phyloP scores from a whole-genome alignment of 2,888 invertebrate species.

The Cerastis rubricosa region DNA sequence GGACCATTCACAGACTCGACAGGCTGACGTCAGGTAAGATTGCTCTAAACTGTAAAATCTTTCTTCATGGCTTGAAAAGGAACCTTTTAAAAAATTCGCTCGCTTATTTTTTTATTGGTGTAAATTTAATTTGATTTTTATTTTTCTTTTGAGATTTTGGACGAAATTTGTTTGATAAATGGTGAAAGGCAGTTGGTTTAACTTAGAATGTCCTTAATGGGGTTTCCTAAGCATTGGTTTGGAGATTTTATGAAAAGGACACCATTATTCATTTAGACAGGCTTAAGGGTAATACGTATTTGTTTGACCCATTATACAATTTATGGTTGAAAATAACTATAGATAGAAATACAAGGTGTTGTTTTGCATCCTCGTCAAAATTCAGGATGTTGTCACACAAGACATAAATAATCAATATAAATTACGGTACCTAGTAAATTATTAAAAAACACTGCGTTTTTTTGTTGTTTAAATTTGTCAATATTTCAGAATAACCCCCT shows the following conservation, averaged over 20 bases:
- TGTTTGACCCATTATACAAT: background rate
- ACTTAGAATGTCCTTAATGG: background rate
- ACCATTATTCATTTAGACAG: background rate
- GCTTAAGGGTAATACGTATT: background rate
- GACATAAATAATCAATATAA: too few relatives aligned
- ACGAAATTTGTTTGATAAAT: constrained; percentile 16
- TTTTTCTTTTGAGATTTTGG: constrained; percentile 24
- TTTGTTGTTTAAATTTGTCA: too few relatives aligned
- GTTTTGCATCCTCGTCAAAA: too few relatives aligned
- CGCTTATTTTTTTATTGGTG: constrained; percentile 16
- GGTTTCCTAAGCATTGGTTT: background rate
- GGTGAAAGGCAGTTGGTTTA: constrained; percentile 2
- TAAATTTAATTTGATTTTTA: constrained; percentile 16
- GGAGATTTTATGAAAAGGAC: background rate
- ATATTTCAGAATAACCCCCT: too few relatives aligned
- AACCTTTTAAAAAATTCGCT: constrained; percentile 36
- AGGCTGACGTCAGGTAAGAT: constrained; percentile 96
- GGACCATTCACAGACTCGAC: constrained; percentile 98
- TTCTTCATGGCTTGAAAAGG: constrained; percentile 21
- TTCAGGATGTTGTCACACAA: too few relatives aligned
- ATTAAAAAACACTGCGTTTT: too few relatives aligned
- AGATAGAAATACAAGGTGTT: too few relatives aligned
- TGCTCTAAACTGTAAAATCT: constrained; percentile 39
- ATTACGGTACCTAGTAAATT: too few relatives aligned
- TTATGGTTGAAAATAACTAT: too few relatives aligned